These are phyloP conservation scores for Polydesmus complanatus DNA, from an alignment of 2,888 invertebrate genomes.

Conservation along the genomic window DNA sequence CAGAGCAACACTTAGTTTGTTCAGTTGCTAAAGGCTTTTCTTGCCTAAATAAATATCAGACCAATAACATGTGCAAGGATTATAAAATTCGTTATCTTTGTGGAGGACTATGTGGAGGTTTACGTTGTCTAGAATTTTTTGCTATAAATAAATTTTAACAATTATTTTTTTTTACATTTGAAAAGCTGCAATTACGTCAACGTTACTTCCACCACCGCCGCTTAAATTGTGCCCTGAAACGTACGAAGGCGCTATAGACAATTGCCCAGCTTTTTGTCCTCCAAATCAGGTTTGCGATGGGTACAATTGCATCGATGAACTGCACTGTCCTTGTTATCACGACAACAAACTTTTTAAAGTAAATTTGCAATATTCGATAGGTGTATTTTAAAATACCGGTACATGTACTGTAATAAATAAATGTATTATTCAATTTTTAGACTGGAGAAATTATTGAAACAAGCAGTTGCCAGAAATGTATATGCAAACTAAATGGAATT, in stretches of 20 bases:
- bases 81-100: constrained; percentile 28
- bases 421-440: constrained; percentile 8
- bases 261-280: constrained; percentile 35
- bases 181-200: background rate
- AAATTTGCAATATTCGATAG: too few relatives aligned
- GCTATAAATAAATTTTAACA: too few relatives aligned
- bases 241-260: constrained; percentile 24
- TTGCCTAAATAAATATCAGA: constrained; percentile 23
- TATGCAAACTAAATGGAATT: constrained; percentile 60
- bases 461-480: constrained; percentile 60
- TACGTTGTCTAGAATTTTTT: background rate
- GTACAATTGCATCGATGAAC: constrained; percentile 49
- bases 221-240: constrained; percentile 28
- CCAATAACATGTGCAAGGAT: constrained; percentile 23
- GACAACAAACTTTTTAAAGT: constrained; percentile 23
- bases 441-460: constrained; percentile 39
- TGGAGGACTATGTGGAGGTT: constrained; percentile 25
- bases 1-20: constrained; percentile 22
- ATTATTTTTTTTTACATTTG: background rate
- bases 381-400: too few relatives aligned
- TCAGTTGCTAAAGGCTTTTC: constrained; percentile 22
- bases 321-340: constrained; percentile 57
- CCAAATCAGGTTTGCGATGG: constrained; percentile 56
- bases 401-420: too few relatives aligned
- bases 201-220: constrained; percentile 11